A percentile compares a stretch with the other conserved stretches of the same genome.
These are phyloP conservation scores for Limnephilus marmoratus DNA, from an alignment of 2,888 invertebrate species.

Conservation along the genomic window DNA sequence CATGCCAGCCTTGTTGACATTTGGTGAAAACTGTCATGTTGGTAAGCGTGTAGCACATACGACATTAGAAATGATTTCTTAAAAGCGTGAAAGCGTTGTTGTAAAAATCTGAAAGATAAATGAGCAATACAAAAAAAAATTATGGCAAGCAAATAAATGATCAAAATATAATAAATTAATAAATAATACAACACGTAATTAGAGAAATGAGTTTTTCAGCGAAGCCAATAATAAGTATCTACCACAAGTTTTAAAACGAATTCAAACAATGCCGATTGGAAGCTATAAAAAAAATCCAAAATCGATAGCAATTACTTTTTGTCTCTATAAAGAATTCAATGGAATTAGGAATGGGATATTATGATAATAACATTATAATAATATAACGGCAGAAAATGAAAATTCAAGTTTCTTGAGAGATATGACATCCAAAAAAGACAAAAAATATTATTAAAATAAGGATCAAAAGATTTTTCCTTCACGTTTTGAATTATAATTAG, in stretches of 20 bases:
- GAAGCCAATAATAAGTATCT: neutral
- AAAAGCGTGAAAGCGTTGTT: neutral
- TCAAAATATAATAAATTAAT: neutral
- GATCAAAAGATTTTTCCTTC: neutral
- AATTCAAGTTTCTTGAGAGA: neutral
- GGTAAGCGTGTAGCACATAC: neutral
- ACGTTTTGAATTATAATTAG: neutral
- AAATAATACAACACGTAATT: neutral
- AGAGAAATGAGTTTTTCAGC: neutral
- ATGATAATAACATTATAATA: neutral
- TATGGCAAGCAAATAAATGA: no score
- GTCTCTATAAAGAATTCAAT: neutral
- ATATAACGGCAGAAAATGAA: neutral
- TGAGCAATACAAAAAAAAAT: no score
- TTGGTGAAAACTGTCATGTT: neutral
- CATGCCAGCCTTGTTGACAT: neutral
- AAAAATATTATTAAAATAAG: neutral
- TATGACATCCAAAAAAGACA: neutral
- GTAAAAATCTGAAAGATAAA: no score
- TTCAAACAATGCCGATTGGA: neutral
- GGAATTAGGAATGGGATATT: neutral
- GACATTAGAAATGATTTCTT: neutral
- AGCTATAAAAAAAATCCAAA: neutral
- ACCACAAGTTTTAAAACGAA: neutral
- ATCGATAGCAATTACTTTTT: neutral